A percentile compares a stretch with the other conserved stretches of the same genome.
These are phyloP conservation scores for Parnassius orleans DNA, from an alignment of 2,888 invertebrate genomes.

Conservation along the genomic window DNA sequence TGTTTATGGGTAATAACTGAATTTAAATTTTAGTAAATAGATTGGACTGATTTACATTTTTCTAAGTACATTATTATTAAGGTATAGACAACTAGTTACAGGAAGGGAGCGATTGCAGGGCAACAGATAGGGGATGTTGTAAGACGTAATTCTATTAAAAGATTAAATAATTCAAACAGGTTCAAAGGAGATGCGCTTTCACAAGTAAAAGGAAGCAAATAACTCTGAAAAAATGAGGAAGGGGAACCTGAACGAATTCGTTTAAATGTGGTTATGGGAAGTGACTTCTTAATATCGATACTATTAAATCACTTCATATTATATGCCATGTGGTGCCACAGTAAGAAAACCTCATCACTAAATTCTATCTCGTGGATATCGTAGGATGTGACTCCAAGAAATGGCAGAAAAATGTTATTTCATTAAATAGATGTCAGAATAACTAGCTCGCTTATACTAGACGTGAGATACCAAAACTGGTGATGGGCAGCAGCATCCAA, in stretches of 20 bases:
- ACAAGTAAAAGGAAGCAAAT: constrained; percentile 73
- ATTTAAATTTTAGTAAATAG: no score
- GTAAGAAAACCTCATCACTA: no score
- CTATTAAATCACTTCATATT: no score
- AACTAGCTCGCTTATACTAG: no score
- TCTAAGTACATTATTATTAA: constrained; percentile 48
- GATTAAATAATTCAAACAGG: constrained; percentile 76
- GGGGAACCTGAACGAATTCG: constrained; percentile 55
- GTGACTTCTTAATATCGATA: constrained; percentile 38
- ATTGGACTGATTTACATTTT: neutral
- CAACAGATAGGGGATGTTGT: constrained; percentile 64
- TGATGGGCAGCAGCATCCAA: no score
- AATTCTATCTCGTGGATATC: no score
- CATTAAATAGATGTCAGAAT: no score
- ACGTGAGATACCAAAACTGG: no score
- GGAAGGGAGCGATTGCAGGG: constrained; percentile 46
- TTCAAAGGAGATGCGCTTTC: constrained; percentile 78
- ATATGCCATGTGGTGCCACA: no score
- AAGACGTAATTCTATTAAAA: constrained; percentile 75
- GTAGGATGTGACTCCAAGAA: no score
- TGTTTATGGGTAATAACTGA: no score
- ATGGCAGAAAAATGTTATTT: no score
- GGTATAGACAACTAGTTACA: constrained; percentile 67
- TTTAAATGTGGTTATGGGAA: constrained; percentile 44
- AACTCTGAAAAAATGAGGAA: constrained; percentile 56